A percentile compares a stretch with the other conserved stretches of the same genome.
These are phyloP conservation scores for Phyllotis vaccarum DNA, from an alignment of 2,797 vertebrate genomes.

Conservation along the genomic window DNA sequence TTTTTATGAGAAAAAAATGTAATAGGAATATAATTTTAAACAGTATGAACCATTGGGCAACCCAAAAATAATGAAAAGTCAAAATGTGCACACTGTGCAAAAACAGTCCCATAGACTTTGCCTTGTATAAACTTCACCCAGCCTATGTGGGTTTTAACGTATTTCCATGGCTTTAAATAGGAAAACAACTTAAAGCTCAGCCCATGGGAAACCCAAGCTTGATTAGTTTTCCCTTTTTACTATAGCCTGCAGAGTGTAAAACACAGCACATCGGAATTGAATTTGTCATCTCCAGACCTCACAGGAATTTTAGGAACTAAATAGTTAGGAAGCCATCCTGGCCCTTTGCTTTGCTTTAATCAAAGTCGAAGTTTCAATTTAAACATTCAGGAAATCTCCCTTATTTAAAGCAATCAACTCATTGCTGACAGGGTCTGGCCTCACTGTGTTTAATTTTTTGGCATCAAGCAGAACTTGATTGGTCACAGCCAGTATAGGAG, in stretches of 20 bases:
- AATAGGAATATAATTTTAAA: conserved; percentile 81
- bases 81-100: conserved; percentile 87
- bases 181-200: conserved; percentile 88
- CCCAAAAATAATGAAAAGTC: conserved; percentile 87
- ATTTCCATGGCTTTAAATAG: conserved; percentile 90
- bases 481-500: conserved; percentile 87
- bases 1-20: conserved; percentile 77
- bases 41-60: conserved; percentile 84
- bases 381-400: conserved; percentile 93
- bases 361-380: conserved; percentile 92
- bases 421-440: conserved; percentile 89
- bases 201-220: conserved; percentile 91
- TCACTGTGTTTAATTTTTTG: conserved; percentile 91
- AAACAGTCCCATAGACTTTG: conserved; percentile 85
- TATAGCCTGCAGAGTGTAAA: conserved; percentile 92
- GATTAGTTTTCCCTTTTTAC: conserved; percentile 91
- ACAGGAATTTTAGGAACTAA: conserved; percentile 92
- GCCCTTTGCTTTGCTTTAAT: conserved; percentile 92
- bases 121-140: conserved; percentile 87
- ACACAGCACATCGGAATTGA: conserved; percentile 92
- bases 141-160: conserved; percentile 88
- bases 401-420: conserved; percentile 93
- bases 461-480: conserved; percentile 90
- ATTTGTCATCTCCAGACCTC: conserved; percentile 93
- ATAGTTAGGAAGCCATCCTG: conserved; percentile 91